Evolutionary conservation across 2,113 vertebrate genomes (phyloP), one percentile per base, ranked within the genome.

Genomic region (Micronycteris hirsuta): DNA sequence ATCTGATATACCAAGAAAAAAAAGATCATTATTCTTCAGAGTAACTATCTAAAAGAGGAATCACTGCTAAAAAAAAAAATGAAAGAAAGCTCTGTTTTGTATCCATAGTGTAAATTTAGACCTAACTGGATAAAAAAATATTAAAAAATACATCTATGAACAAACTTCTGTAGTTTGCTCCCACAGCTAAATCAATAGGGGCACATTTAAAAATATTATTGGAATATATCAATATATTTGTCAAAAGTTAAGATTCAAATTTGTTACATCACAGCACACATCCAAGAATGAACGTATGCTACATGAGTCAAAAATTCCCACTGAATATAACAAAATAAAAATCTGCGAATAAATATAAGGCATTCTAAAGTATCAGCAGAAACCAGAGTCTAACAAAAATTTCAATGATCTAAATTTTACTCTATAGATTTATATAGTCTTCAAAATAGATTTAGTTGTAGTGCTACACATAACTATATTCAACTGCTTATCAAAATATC

Each of bases 271-370:
- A 93, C 10, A 95, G 70, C 88, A 94, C 58, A 96, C 63, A 91
- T 63, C 17, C 73, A 95, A 95, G 58, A 95, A 63, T 63, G 61
- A 74, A 74, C 65, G 52, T 76, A 94, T 83, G 87, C 52, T 45
- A 93, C 4, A 90, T 65, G 41, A 74, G 61, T 90, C 28, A 91
- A 92, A 96, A 94, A 91, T 78, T 68, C n/a, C 67, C 43, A 78
- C 13, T 52, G 54, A 93, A 90, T 93, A 77, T 93, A 96, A 95
- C 49, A 94, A 97, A 96, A 84, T 93, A 94, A 96, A 89, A 92
- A 77, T 94, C n/a, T 89, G 47, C 74, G 91, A 87, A 93, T 90
- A 94, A 97, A 94, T 84, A 95, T 49, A 96, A 93, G 78, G 41
- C 86, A 89, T 87, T 74, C 38, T 76, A 88, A 95, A 96, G 81